Percentiles rank a stretch among this genome's conserved stretches.
These are phyloP conservation scores for Ochlodes sylvanus DNA, from an alignment of 2,888 invertebrate species.

Conservation along the genomic window DNA sequence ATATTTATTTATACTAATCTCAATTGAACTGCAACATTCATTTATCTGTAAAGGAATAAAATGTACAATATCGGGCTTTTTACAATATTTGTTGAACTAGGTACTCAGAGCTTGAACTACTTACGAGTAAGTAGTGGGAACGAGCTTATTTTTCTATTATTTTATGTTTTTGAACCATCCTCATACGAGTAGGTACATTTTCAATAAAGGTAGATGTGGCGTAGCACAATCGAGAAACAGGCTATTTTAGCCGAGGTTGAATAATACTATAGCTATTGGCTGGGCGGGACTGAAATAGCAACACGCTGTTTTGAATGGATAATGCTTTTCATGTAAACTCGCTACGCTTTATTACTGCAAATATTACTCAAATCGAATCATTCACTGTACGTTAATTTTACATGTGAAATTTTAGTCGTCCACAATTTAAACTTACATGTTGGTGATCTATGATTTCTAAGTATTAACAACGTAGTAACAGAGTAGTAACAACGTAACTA, in stretches of 20 bases:
- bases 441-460: too few relatives aligned
- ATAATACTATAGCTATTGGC: conserved; percentile 62
- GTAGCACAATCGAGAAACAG: conserved; percentile 59
- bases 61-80: too few relatives aligned
- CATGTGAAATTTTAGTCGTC: background rate
- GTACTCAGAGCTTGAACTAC: too few relatives aligned
- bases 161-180: background rate
- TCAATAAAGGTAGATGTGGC: conserved; percentile 34
- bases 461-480: too few relatives aligned
- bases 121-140: too few relatives aligned
- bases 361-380: conserved; percentile 29
- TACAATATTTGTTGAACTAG: too few relatives aligned
- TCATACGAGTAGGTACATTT: background rate
- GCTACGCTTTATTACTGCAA: conserved; percentile 36
- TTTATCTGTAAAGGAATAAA: too few relatives aligned
- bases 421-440: background rate
- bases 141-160: background rate
- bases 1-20: too few relatives aligned
- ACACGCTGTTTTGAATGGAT: conserved; percentile 53
- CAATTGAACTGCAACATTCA: too few relatives aligned
- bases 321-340: conserved; percentile 51
- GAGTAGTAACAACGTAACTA: too few relatives aligned
- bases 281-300: conserved; percentile 67
- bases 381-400: background rate
- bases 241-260: conserved; percentile 69